Base-by-base conservation (phyloP, 2,797 vertebrate genomes). In the Borostomias antarcticus region DNA sequence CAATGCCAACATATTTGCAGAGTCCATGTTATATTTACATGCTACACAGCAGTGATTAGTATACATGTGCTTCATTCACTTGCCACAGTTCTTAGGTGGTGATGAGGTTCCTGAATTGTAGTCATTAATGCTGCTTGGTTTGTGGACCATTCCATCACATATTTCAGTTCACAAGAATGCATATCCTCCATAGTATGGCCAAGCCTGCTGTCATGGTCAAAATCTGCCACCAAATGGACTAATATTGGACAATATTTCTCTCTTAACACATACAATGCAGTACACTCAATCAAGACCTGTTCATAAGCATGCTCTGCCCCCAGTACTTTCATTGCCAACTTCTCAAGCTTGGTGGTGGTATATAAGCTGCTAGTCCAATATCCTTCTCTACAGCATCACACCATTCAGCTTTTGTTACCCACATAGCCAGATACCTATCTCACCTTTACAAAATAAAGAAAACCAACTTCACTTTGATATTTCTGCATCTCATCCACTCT, bases 201-300 rank as follows among this genome's bases (percentile, higher is more conserved):
- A 70, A 90, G 85, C 89, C 89, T 91, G 90, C 89, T 90, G 88
- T 90, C 79, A 91, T 88, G 89, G 85, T 86, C 84, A 84, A 73
- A 68, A 73, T 30, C 53, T 30, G 15, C 53, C 13, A n/a, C 32
- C 74, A 73, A 76, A 68, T 66, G 29, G 10, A 70, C n/a, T 15
- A 73, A 62, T 30, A 50, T 4, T 56, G 66, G 62, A 58, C 53
- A 63, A 43, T 66, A 56, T 35, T n/a, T 43, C 37, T 23, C 25
- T 26, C 28, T 23, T 19, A 13, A 58, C 37, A 74, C 43, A 25
- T 30, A 45, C 40, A 4, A 1, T 45, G n/a, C n/a, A 45, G n/a
- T 45, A 45, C 40, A 45, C n/a, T 45, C 40, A 45, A 13, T 45
- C 40, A 45, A 45, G 40, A 45, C n/a, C 35, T 11, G 35, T 37